These are phyloP conservation scores for Eupithecia abbreviata DNA, from an alignment of 2,888 invertebrate species.

Conservation along the genomic window DNA sequence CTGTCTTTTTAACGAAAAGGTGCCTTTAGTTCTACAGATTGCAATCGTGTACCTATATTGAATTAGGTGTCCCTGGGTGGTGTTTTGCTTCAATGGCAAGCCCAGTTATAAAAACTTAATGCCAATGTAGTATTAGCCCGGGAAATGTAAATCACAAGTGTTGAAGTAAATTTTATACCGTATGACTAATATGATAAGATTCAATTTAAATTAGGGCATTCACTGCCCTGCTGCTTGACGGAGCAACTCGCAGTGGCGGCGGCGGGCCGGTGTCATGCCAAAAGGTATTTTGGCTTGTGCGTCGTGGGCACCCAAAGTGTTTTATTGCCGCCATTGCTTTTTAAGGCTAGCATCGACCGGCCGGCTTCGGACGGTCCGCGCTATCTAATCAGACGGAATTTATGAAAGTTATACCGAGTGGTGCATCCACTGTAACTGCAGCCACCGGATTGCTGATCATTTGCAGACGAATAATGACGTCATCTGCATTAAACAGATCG, in stretches of 20 bases:
- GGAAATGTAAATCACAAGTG: neutral
- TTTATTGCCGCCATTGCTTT: neutral
- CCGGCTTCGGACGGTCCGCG: no score
- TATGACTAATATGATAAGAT: neutral
- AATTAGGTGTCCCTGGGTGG: neutral
- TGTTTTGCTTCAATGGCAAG: neutral
- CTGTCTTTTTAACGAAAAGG: neutral
- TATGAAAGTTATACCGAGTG: no score
- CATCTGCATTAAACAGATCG: no score
- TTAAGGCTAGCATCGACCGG: neutral
- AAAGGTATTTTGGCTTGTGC: neutral
- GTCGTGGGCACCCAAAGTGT: neutral
- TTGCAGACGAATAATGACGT: no score
- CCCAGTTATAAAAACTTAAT: neutral
- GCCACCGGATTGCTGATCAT: no score
- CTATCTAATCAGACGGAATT: no score
- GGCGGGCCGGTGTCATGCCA: neutral
- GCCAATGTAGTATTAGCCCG: neutral
- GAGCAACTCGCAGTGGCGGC: neutral
- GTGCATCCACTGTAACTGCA: no score
- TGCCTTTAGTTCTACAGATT: neutral
- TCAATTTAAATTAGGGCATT: neutral
- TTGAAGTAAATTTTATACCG: neutral
- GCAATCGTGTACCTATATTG: neutral
- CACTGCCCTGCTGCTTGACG: neutral